These are phyloP conservation scores for Cartodere bifasciata DNA, from an alignment of 2,888 invertebrate species.

Conservation along the genomic window DNA sequence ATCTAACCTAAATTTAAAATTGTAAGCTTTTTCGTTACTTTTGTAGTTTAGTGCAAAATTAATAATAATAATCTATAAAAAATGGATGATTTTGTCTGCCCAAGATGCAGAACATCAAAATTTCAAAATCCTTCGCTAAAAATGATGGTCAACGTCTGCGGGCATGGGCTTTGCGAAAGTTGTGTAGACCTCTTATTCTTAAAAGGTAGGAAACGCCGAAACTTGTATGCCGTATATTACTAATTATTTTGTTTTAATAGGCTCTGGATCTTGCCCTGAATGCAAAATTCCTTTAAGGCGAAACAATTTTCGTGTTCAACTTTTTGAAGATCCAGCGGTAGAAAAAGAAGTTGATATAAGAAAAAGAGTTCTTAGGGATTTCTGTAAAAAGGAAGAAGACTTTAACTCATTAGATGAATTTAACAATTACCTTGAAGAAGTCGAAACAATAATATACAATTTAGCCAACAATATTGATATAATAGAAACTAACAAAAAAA, in stretches of 20 bases:
- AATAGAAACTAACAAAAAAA: slow-evolving; percentile 75
- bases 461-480: slow-evolving; percentile 81
- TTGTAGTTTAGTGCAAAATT: no score
- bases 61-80: slow-evolving; percentile 16
- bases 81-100: slow-evolving; percentile 82
- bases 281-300: slow-evolving; percentile 80
- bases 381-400: slow-evolving; percentile 91
- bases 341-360: slow-evolving; percentile 97
- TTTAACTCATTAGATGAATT: slow-evolving; percentile 72
- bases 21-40: no score
- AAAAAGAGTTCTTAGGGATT: slow-evolving; percentile 76
- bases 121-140: slow-evolving; percentile 93
- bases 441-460: slow-evolving; percentile 86
- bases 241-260: no score
- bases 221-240: background rate
- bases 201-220: slow-evolving; percentile 64
- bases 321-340: slow-evolving; percentile 91
- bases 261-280: slow-evolving; percentile 89
- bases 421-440: slow-evolving; percentile 93
- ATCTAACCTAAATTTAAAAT: no score
- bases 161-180: slow-evolving; percentile 94
- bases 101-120: slow-evolving; percentile 93
- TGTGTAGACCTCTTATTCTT: slow-evolving; percentile 93
- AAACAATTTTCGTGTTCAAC: slow-evolving; percentile 83
- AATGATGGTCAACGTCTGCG: slow-evolving; percentile 96